These are phyloP conservation scores for Trichonephila clavata DNA, from an alignment of 1,140 invertebrate species.

Conservation along the genomic window DNA sequence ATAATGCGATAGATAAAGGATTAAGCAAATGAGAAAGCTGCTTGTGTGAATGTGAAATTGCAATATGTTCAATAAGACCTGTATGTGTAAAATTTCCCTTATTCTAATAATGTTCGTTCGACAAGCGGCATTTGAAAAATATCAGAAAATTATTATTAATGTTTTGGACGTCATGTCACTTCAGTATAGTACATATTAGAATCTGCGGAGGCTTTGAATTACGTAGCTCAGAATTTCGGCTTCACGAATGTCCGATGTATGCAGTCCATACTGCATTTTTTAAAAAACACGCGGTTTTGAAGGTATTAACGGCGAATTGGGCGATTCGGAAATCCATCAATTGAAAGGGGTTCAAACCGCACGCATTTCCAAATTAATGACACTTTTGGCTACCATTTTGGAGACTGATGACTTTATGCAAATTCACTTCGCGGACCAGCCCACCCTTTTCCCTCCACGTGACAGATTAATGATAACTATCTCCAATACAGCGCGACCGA, in stretches of 20 bases:
- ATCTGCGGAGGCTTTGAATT: no score
- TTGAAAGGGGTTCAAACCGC: background rate
- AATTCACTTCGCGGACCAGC: constrained; percentile 21
- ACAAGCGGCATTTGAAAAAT: no score
- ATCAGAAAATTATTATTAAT: no score
- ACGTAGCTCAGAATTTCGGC: no score
- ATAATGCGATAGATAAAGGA: no score
- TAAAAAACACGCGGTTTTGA: background rate
- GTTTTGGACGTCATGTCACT: no score
- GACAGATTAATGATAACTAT: constrained; percentile 70
- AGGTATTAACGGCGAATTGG: background rate
- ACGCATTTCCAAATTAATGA: constrained; percentile 57
- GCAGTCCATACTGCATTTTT: background rate
- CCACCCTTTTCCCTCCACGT: background rate
- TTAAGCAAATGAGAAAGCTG: no score
- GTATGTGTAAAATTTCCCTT: no score
- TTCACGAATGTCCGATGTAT: background rate
- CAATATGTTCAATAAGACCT: no score
- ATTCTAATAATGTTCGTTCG: no score
- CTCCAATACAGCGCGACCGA: constrained; percentile 50
- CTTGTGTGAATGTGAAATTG: no score
- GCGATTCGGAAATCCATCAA: constrained; percentile 31
- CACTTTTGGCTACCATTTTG: constrained; percentile 33
- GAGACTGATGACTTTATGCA: constrained; percentile 61
- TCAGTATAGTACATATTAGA: no score